A percentile compares a stretch with the other conserved stretches of the same genome.
phyloP scores from a whole-genome alignment of 2,113 vertebrate genomes.

The Chascanopsetta lugubris region DNA sequence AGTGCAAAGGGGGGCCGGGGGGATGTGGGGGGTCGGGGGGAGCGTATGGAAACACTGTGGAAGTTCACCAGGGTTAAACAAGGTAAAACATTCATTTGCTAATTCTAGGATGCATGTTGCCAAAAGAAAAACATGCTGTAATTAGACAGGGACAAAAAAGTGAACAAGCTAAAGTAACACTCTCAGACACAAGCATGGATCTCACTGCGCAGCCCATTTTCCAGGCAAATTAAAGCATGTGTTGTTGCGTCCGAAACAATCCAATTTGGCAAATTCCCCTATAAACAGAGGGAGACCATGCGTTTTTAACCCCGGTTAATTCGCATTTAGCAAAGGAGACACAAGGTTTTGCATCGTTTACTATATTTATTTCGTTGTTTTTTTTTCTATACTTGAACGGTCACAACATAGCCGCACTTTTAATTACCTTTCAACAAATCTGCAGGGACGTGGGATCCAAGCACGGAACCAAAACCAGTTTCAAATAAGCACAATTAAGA shows the following conservation, averaged over 20 bases:
- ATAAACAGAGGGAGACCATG: constrained; percentile 41
- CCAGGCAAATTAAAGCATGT: constrained; percentile 71
- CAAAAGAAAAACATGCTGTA: constrained; percentile 78
- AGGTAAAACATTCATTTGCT: constrained; percentile 78
- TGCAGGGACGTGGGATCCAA: background rate
- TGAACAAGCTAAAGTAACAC: constrained; percentile 65
- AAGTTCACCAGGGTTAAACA: constrained; percentile 73
- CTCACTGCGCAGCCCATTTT: constrained; percentile 60
- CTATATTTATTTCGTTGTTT: background rate
- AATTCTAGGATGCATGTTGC: constrained; percentile 78
- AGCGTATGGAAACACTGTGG: constrained; percentile 53
- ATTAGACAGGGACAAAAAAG: constrained; percentile 73
- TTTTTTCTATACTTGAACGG: background rate
- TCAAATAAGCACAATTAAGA: constrained; percentile 3
- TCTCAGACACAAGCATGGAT: constrained; percentile 59
- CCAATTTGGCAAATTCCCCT: constrained; percentile 53
- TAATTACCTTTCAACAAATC: constrained; percentile 33
- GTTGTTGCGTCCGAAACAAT: constrained; percentile 51
- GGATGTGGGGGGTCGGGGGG: too few relatives aligned
- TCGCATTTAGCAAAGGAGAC: constrained; percentile 2
- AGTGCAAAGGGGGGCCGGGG: constrained; percentile 68
- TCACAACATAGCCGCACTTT: constrained; percentile 12
- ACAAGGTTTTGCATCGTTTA: background rate
- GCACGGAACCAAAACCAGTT: constrained; percentile 4
- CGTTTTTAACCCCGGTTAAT: constrained; percentile 20